Evolutionary conservation across 2,797 vertebrate species (phyloP).

Genomic region (Gymnothorax javanicus): DNA sequence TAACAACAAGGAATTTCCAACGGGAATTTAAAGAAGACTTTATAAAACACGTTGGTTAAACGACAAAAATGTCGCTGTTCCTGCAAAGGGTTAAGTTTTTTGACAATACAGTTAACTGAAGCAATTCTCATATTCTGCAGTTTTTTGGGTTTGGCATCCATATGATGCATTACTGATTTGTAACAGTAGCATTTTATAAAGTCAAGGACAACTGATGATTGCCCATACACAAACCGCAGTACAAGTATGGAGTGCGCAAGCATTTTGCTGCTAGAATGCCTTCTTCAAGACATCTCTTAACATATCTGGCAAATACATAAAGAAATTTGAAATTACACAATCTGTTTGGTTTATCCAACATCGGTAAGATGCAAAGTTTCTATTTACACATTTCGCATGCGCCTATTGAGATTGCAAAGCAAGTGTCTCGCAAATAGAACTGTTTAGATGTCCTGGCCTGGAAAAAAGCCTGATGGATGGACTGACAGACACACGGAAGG

Average conservation of each 20-base stretch:
- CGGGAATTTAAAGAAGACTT: no score
- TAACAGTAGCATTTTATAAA: neutral
- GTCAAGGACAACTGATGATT: neutral
- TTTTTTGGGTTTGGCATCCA: constrained; percentile 3
- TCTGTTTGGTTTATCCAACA: no score
- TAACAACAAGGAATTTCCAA: no score
- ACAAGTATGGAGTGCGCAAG: no score
- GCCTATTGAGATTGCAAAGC: neutral
- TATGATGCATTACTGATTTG: neutral
- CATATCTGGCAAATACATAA: neutral
- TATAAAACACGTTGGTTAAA: no score
- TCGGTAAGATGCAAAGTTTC: neutral
- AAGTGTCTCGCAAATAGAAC: no score
- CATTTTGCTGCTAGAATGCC: neutral
- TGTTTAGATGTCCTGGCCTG: no score
- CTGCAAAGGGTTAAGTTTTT: no score
- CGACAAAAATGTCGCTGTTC: no score
- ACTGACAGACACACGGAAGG: no score
- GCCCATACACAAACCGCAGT: neutral
- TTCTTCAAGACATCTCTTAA: neutral
- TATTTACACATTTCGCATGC: neutral
- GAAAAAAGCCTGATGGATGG: no score
- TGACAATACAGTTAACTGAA: neutral
- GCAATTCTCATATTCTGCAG: neutral
- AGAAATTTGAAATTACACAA: neutral